Conservation (phyloP, 2,888 invertebrate genomes). For the Sminthurinus aureus region DNA sequence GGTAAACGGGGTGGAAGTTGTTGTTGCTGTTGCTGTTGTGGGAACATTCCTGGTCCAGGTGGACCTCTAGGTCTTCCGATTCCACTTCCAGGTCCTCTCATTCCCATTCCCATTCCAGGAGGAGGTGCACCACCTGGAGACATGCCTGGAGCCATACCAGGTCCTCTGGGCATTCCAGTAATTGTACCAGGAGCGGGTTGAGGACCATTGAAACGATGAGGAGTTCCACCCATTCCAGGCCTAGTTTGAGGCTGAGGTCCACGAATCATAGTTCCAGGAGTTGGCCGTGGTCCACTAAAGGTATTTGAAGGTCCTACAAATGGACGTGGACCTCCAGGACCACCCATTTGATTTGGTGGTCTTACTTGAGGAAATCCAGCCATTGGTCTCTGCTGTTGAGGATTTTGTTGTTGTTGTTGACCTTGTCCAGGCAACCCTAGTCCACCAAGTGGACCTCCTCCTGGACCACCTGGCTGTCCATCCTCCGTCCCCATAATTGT, state of each 20-base stretch:
- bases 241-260: conserved; percentile 57
- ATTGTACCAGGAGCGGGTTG: conserved; percentile 47
- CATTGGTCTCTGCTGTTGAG: conserved; percentile 45
- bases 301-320: conserved; percentile 52
- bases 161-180: conserved; percentile 38
- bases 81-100: conserved; percentile 44
- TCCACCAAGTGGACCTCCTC: conserved; percentile 36
- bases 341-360: conserved; percentile 47
- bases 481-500: conserved; percentile 64
- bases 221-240: conserved; percentile 53
- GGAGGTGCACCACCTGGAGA: conserved; percentile 13
- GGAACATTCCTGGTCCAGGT: conserved; percentile 39
- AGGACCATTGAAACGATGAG: conserved; percentile 59
- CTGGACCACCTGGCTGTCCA: conserved; percentile 46
- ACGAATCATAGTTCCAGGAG: conserved; percentile 57
- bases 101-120: conserved; percentile 21
- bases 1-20: conserved; percentile 28
- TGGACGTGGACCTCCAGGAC: conserved; percentile 53
- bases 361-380: conserved; percentile 45
- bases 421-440: conserved; percentile 4
- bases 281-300: conserved; percentile 58
- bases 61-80: conserved; percentile 42
- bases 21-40: conserved; percentile 24
- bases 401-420: conserved; percentile 51
- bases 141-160: conserved; percentile 42